A percentile compares a stretch with the other conserved stretches of the same genome.
Evolutionary conservation across 2,113 vertebrate genomes (phyloP).

Genomic region (Ellobius talpinus): DNA sequence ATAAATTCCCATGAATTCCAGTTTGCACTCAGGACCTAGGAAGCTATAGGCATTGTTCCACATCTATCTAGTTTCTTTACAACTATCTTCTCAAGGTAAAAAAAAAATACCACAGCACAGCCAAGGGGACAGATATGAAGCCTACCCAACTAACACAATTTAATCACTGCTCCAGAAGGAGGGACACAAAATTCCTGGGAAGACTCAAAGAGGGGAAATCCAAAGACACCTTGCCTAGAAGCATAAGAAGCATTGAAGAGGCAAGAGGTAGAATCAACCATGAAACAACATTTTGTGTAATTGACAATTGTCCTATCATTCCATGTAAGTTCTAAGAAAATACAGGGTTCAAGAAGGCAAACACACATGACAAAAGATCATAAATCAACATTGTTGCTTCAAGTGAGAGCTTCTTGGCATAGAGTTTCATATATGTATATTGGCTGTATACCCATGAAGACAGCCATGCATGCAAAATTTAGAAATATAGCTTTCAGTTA

Average conservation of each 20-base stretch:
- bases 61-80: not conserved
- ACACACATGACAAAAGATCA: not conserved
- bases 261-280: not conserved
- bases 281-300: not conserved
- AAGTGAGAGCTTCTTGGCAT: not conserved
- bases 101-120: rapidly evolving
- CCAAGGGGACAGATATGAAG: not conserved
- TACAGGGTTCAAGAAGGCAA: not conserved
- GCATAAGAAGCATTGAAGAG: not conserved
- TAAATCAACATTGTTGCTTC: not conserved
- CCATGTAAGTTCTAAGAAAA: not conserved
- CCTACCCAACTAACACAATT: not conserved
- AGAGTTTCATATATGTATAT: not conserved
- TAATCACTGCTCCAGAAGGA: not conserved
- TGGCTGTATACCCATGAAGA: not conserved
- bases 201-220: not conserved
- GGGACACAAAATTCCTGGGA: not conserved
- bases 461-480: not conserved
- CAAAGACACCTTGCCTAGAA: not conserved
- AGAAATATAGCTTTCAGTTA: not conserved
- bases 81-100: not conserved
- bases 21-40: not conserved
- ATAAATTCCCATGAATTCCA: not conserved
- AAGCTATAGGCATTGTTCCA: not conserved
- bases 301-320: not conserved